Percentiles rank a stretch among this genome's conserved stretches.
phyloP scores from a whole-genome alignment of 2,113 vertebrate species.

The Delphinus delphis region DNA sequence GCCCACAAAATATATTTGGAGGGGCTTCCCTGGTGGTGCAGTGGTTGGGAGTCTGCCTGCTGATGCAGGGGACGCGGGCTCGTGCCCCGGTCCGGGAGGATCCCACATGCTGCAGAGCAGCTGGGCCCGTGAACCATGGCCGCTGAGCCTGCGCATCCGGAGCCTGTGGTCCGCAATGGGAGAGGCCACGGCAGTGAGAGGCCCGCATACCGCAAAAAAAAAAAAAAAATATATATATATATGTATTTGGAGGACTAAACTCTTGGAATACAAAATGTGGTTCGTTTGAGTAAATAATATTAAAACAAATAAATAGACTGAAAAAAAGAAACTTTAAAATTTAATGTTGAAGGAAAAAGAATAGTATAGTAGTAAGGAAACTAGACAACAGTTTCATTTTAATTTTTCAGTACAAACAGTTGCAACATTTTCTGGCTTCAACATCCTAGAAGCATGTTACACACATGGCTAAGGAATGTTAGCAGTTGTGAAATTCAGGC shows the following conservation, averaged over 20 bases:
- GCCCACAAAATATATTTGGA: constrained; percentile 15
- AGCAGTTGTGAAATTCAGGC: constrained; percentile 40
- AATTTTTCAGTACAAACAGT: not conserved
- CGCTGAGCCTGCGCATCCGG: too few species aligned
- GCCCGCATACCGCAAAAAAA: too few species aligned
- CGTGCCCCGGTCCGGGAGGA: too few species aligned
- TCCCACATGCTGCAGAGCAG: too few species aligned
- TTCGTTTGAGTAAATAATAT: not conserved
- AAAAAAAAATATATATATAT: too few species aligned
- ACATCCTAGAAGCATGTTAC: not conserved
- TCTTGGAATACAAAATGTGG: not conserved
- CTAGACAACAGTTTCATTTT: constrained; percentile 18
- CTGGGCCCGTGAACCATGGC: too few species aligned
- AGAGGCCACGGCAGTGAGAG: too few species aligned
- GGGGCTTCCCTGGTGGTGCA: too few species aligned
- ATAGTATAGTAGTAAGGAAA: not conserved
- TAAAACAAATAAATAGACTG: not conserved
- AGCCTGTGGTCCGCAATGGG: too few species aligned
- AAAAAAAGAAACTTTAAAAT: constrained; percentile 11
- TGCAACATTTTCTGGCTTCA: constrained; percentile 33
- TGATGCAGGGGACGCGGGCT: too few species aligned
- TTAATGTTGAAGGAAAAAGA: not conserved
- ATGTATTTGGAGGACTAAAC: not conserved
- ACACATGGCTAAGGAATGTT: constrained; percentile 44
- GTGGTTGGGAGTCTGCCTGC: too few species aligned